Evolutionary conservation across 2,888 invertebrate species (phyloP).

Genomic region (Microctonus aethiopoides): DNA sequence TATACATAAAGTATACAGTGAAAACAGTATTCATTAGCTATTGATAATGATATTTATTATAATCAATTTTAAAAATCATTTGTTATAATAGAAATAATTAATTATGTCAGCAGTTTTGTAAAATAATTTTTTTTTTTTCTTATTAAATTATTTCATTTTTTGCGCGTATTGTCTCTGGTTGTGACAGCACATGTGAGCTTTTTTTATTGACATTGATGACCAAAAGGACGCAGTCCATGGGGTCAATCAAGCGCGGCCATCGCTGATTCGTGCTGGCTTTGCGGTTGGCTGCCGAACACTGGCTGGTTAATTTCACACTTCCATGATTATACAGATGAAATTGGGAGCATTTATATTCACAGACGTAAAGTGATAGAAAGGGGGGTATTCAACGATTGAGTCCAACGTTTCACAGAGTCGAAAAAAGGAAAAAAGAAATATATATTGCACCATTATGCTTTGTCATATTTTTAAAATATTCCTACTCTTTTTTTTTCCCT

Average conservation of each 20-base stretch:
- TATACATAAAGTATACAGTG: too few species aligned
- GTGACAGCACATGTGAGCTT: neutral
- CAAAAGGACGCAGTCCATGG: neutral
- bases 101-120: too few species aligned
- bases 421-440: slow-evolving; percentile 42
- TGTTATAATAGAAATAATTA: too few species aligned
- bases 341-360: slow-evolving; percentile 62
- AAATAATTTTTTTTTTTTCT: neutral
- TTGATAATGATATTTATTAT: too few species aligned
- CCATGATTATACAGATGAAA: slow-evolving; percentile 64
- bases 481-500: slow-evolving; percentile 29
- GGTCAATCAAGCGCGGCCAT: slow-evolving; percentile 20
- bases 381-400: too few species aligned
- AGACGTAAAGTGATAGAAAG: slow-evolving; percentile 45
- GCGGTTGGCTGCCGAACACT: slow-evolving; percentile 60
- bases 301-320: slow-evolving; percentile 65
- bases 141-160: slow-evolving; percentile 3
- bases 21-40: too few species aligned
- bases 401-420: neutral
- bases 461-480: neutral
- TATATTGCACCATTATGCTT: slow-evolving; percentile 34
- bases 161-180: too few species aligned
- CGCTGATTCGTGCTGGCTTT: slow-evolving; percentile 47
- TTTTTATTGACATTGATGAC: neutral
- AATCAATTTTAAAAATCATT: too few species aligned